Percentiles rank a stretch among this genome's conserved stretches.
phyloP scores from a whole-genome alignment of 1,140 invertebrate genomes.

The Heliconius himera region DNA sequence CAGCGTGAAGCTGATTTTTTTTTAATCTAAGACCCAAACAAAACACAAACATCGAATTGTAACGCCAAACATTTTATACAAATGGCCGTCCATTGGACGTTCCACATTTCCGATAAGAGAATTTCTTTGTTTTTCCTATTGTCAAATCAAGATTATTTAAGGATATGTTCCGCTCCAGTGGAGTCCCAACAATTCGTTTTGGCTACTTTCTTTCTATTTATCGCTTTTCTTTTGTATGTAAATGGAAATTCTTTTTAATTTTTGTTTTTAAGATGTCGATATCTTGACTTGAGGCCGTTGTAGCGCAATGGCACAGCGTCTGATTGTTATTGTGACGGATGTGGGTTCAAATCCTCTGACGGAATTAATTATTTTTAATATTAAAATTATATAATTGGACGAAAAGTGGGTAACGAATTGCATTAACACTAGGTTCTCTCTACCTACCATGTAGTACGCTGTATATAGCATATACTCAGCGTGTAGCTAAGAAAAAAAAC shows the following conservation, averaged over 20 bases:
- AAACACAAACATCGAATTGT: neutral
- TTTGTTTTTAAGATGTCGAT: neutral
- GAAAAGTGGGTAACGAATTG: too few species aligned
- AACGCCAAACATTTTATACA: slow-evolving; percentile 7
- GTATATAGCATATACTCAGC: too few species aligned
- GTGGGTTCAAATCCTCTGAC: too few species aligned
- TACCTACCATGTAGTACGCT: too few species aligned
- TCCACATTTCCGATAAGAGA: slow-evolving; percentile 19
- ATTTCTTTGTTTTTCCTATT: slow-evolving; percentile 29
- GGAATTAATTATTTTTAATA: too few species aligned
- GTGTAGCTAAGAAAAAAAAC: too few species aligned
- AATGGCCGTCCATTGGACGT: slow-evolving; percentile 20
- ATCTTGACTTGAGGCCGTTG: too few species aligned
- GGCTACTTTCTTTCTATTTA: slow-evolving; percentile 1
- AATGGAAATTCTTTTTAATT: neutral
- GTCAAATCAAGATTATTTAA: slow-evolving; percentile 32
- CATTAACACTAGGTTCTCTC: too few species aligned
- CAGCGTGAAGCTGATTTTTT: too few species aligned
- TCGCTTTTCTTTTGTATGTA: neutral
- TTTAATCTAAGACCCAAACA: neutral
- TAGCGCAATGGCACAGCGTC: too few species aligned
- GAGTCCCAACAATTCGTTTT: slow-evolving; percentile 19
- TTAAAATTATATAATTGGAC: too few species aligned
- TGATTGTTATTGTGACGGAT: too few species aligned
- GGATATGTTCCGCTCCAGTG: slow-evolving; percentile 18